phyloP scores from a whole-genome alignment of 1,140 invertebrate species.

The Tetramorium alpestre region DNA sequence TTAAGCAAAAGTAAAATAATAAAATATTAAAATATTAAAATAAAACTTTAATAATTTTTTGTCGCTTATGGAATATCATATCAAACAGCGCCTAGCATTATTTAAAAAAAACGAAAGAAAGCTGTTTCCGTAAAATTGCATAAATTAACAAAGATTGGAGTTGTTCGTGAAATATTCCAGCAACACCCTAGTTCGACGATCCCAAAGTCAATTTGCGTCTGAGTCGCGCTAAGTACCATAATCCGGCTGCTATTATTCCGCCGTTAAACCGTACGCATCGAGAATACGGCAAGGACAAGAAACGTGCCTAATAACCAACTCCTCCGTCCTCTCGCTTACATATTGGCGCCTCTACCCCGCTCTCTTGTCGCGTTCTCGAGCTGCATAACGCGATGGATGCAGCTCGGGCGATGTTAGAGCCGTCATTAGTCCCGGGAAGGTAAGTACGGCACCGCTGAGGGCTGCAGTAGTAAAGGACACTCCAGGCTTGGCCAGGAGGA shows the following conservation, averaged over 20 bases:
- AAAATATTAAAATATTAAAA: not conserved
- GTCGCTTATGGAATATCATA: not conserved
- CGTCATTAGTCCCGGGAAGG: conserved; percentile 59
- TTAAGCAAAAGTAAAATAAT: not conserved
- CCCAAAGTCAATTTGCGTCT: not conserved
- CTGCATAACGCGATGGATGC: conserved; percentile 24
- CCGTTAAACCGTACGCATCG: conserved; percentile 17
- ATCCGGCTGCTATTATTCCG: conserved; percentile 18
- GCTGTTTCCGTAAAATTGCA: not conserved
- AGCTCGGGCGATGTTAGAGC: conserved; percentile 24
- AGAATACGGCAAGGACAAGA: conserved; percentile 20
- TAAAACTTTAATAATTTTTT: not conserved
- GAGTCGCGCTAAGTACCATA: not conserved
- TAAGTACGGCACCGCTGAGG: conserved; percentile 22
- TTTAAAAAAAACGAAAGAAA: not conserved
- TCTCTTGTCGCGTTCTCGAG: conserved; percentile 20
- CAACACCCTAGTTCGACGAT: not conserved
- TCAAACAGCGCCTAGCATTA: not conserved
- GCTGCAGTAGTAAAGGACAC: conserved; percentile 28
- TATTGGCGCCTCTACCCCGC: not conserved
- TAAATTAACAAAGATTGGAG: not conserved
- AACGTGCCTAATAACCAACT: conserved; percentile 51
- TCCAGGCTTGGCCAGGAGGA: conserved; percentile 44
- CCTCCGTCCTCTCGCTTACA: conserved; percentile 19
- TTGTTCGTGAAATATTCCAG: not conserved